Evolutionary conservation across 2,797 vertebrate species (phyloP), one percentile per base, ranked within the genome.

Genomic region (Philypnodon macrostomus): DNA sequence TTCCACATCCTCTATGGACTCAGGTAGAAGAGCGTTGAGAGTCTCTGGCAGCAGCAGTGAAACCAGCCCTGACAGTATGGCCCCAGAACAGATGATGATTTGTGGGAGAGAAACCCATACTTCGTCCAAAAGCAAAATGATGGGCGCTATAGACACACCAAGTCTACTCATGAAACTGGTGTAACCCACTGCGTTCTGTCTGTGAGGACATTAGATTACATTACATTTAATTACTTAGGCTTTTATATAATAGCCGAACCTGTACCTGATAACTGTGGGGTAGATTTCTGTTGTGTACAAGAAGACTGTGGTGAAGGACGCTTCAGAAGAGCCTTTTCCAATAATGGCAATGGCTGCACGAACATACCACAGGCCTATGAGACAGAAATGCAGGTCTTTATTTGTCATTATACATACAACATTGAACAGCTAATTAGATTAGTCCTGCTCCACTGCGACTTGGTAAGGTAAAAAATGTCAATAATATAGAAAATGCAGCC

Each of bases 261-360:
- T 3, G 1, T 15, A 95, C 94, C 94, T 93, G 63, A 95, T 53
- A 8, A 94, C 85, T 0, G 94, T 96, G 15, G 95, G 94, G 58
- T 86, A 96, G 33, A 96, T 83, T 96, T n/a, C 95, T 0, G 91
- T 79, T 0, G 93, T 92, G 80, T 93, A 93, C 31, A 97, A 69
- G 71, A 79, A 89, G 32, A 87, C 36, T 0, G 84, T 88, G 0
- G 90, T 93, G 76, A 96, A 94, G 0, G 94, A 75, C 5, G 88
- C 92, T 79, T 95, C 93, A 5, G 92, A 92, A 7, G 91, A 80
- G 1, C 88, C 90, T 83, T 96, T 96, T 37, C 91, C 94, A 8
- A 88, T 34, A 33, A 89, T 48, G 1, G 85, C 90, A 7, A 94
- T 56, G 5, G 75, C 26, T 0, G 88, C 86, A 14, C 85, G 86